phyloP scores from a whole-genome alignment of 2,888 invertebrate genomes.

The Physocephala rufipes region DNA sequence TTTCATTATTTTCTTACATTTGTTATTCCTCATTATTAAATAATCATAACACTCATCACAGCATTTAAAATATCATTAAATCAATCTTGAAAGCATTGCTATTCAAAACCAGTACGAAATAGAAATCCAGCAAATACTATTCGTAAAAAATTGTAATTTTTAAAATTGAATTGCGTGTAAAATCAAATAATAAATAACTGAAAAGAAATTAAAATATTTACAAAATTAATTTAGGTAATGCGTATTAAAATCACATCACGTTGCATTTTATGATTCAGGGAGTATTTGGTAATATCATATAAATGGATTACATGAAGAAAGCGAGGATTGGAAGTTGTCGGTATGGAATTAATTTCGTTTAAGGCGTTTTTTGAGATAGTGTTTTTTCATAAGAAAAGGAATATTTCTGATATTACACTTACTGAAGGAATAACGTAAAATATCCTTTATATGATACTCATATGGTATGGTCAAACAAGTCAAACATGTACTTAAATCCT shows the following conservation, averaged over 20 bases:
- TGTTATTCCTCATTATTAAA: background rate
- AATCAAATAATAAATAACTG: background rate
- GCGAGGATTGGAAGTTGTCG: background rate
- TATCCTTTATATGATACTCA: too few species aligned
- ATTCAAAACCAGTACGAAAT: constrained; percentile 11
- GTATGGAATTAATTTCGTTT: background rate
- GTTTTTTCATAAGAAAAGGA: background rate
- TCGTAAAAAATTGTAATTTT: constrained; percentile 4
- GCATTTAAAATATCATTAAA: constrained; percentile 26
- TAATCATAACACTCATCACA: background rate
- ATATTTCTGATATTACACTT: too few species aligned
- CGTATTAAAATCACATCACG: constrained; percentile 7
- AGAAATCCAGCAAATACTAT: constrained; percentile 8
- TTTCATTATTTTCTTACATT: background rate
- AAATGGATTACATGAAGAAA: too few species aligned
- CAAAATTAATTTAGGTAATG: background rate
- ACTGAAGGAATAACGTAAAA: too few species aligned
- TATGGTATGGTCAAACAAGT: too few species aligned
- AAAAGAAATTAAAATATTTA: background rate
- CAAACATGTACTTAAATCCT: too few species aligned
- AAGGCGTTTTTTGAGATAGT: background rate
- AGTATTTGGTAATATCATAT: background rate
- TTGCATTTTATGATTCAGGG: background rate
- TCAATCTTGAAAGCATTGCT: constrained; percentile 17
- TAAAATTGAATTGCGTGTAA: background rate